Base-by-base conservation (phyloP, 1,140 invertebrate genomes). In the Maniola jurtina region DNA sequence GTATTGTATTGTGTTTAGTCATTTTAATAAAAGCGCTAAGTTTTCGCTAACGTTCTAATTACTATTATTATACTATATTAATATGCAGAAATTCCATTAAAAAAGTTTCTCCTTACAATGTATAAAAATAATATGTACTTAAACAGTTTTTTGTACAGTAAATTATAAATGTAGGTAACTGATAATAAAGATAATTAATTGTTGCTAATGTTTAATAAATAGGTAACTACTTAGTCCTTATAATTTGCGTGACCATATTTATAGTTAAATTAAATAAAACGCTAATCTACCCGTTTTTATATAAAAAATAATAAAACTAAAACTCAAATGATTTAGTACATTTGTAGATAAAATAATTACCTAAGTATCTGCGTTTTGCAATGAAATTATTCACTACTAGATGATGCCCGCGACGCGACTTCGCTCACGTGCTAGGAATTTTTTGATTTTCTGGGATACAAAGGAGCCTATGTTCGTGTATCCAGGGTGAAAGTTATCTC, bases 171-270 rank as follows among this genome's bases (percentile, higher is more conserved):
- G 7, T 52, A 52, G 48, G 3, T n/a, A 52, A 52, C 25, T 5
- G 14, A 1, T 52, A 52, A 3, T 52, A 25, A 52, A 48, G 25
- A 52, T 52, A 25, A 52, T 10, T 52, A 16, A 52, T 52, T 52
- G 16, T 52, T 16, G 7, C 16, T 52, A 11, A 45, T 45, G 0
- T 45, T 45, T 45, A 45, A 45, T 45, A 1, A 45, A 45, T 45
- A 9, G 42, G 42, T 4, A 25, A 25, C 25, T 52, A 52, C 14
- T 52, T 52, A 15, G 15, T 25, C 14, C 15, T 11, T 52, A 8
- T 52, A 52, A 45, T 52, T 52, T 52, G 48, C 48, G 48, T 52
- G 48, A 52, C 48, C 48, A 52, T 52, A 52, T 52, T 52, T 7
- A 15, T 52, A 25, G 42, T 45, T 45, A 5, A 11, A 13, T 45